Base-by-base conservation (phyloP, 2,797 vertebrate species). In the Alectoris magna region DNA sequence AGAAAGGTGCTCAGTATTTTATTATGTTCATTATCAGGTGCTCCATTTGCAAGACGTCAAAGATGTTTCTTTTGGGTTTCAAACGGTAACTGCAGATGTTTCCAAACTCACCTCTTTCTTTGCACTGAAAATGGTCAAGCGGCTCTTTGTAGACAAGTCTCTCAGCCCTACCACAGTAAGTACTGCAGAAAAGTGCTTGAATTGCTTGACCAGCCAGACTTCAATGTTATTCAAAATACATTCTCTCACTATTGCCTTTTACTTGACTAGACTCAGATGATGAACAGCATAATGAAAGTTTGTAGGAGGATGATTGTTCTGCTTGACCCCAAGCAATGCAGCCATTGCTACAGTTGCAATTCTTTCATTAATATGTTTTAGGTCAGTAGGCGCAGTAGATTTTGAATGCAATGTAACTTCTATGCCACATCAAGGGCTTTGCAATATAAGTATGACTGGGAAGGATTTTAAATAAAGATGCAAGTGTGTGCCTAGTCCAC, bases 1-100 rank as follows among this genome's bases (percentile, higher is more conserved):
- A 70, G 31, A 48, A 67, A 36, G 1, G 55, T 27, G 24, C 21
- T 90, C 62, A 94, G 18, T 55, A 12, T 73, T 68, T 71, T 68
- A 51, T 77, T 36, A 7, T 81, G 53, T 96, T 86, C 75, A 31
- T 90, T 95, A 75, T 93, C 93, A 98, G 98, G 98, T 97, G 18
- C 97, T 98, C 83, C 98, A 98, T 88, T 97, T 98, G 85, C 97
- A 98, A 96, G 97, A 98, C 24, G 96, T 98, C 85, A 98, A 98
- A 96, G 98, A 98, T 29, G 95, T 97, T 80, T 97, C 97, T 76
- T 98, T 98, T 1, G 98, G 98, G 62, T 98, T 98, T 96, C 98
- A 98, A 94, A 98, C 97, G 44, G 95, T 98, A 77, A 97, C 97
- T 59, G 97, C 97, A 22, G 98, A 98, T 66, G 94, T 98, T 79